Evolutionary conservation across 1,140 invertebrate genomes (phyloP).

Genomic region (Drosophila sucinea): DNA sequence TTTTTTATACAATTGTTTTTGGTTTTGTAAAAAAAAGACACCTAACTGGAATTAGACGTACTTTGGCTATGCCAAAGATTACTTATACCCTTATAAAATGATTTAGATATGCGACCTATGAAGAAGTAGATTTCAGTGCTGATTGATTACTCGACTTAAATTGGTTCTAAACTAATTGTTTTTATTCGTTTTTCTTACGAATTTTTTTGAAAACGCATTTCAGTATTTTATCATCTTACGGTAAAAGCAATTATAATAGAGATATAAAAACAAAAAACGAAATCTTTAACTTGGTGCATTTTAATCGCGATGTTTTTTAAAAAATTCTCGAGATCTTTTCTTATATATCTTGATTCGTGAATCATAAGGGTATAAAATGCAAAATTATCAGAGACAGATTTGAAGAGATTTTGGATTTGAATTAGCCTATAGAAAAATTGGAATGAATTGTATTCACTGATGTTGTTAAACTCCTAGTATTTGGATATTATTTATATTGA

Average conservation of each 20-base stretch:
- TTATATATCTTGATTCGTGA: no score
- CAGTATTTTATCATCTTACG: no score
- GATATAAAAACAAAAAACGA: no score
- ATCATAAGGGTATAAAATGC: neutral
- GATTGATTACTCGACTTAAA: no score
- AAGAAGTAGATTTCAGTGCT: neutral
- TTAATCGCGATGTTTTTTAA: no score
- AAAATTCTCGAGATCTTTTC: no score
- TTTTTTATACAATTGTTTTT: conserved; percentile 52
- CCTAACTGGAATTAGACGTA: neutral
- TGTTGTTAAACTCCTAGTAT: conserved; percentile 3
- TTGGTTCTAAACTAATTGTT: no score
- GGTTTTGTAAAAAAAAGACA: conserved; percentile 13
- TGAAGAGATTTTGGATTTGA: conserved; percentile 4
- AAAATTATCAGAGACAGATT: neutral
- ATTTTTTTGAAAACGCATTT: no score
- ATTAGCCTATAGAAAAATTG: conserved; percentile 4
- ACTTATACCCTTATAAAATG: conserved; percentile 1
- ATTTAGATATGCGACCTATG: neutral
- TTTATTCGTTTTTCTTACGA: no score
- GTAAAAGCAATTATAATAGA: no score
- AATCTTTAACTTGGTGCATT: no score
- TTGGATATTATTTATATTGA: conserved; percentile 11
- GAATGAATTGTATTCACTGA: neutral
- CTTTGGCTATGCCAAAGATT: neutral